A percentile compares a stretch with the other conserved stretches of the same genome.
These are phyloP conservation scores for Mastacembelus armatus DNA, from an alignment of 2,797 vertebrate genomes.

Conservation along the genomic window DNA sequence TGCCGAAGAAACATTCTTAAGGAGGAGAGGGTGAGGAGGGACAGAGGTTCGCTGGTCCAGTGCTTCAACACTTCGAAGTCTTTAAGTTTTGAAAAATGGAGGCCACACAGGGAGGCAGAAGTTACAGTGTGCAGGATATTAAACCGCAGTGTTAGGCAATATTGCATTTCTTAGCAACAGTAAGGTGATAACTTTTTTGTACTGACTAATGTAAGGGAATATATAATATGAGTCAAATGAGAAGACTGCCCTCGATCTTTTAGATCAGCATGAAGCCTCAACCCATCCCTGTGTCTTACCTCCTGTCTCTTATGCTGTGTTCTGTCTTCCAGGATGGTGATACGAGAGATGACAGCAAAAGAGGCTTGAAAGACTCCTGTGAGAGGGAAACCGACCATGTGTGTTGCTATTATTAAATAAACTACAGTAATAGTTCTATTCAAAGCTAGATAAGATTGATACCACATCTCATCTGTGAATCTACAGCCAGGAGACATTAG, in stretches of 20 bases:
- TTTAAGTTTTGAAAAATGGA: slow-evolving; percentile 44
- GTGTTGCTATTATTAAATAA: no score
- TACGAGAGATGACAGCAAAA: slow-evolving; percentile 2
- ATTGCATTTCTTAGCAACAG: no score
- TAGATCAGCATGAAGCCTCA: no score
- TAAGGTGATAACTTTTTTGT: no score
- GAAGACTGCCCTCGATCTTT: no score
- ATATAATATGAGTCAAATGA: no score
- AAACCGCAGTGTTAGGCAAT: background rate
- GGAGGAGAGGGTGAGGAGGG: slow-evolving; percentile 32
- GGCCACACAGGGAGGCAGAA: background rate
- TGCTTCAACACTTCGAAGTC: slow-evolving; percentile 56
- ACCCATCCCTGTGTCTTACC: slow-evolving; percentile 69
- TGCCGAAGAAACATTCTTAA: slow-evolving; percentile 46
- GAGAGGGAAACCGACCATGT: background rate
- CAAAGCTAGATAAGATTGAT: no score
- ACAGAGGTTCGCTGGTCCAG: slow-evolving; percentile 36
- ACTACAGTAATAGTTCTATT: background rate
- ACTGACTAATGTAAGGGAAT: no score
- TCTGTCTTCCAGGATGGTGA: slow-evolving; percentile 55
- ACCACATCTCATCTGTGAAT: no score
- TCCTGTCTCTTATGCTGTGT: slow-evolving; percentile 55
- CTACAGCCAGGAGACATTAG: no score
- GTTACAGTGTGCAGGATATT: background rate
- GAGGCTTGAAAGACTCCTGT: slow-evolving; percentile 70